phyloP scores from a whole-genome alignment of 1,140 invertebrate genomes.

The Andrena cerasifolii region DNA sequence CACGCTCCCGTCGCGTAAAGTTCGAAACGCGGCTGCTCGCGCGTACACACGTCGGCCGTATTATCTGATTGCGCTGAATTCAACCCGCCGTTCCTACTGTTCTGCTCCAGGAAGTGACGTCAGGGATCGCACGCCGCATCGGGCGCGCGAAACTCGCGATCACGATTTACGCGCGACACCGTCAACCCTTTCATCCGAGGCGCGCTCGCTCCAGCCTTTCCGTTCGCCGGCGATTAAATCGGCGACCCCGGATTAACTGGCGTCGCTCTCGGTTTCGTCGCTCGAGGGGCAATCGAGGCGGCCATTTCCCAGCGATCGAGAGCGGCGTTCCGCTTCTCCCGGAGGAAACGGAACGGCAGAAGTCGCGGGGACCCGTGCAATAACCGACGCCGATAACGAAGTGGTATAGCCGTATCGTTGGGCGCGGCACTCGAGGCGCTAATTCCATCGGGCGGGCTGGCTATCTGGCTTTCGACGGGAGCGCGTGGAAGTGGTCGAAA shows the following conservation, averaged over 20 bases:
- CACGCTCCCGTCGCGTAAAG: constrained; percentile 40
- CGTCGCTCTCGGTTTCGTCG: too few relatives aligned
- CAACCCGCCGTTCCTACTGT: constrained; percentile 53
- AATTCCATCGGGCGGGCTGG: too few relatives aligned
- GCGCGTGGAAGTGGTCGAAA: neutral
- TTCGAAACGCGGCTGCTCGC: constrained; percentile 41
- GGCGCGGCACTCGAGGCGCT: too few relatives aligned
- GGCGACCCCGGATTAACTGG: neutral
- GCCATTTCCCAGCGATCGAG: too few relatives aligned
- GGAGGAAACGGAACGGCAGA: too few relatives aligned
- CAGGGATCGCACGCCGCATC: constrained; percentile 33
- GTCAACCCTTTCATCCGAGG: neutral
- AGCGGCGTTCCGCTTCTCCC: too few relatives aligned
- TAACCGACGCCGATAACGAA: too few relatives aligned
- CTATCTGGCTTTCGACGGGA: too few relatives aligned
- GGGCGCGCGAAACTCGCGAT: constrained; percentile 14
- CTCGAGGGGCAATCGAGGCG: too few relatives aligned
- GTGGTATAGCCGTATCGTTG: too few relatives aligned
- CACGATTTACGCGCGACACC: constrained; percentile 34
- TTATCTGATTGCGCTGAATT: constrained; percentile 70
- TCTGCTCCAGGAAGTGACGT: constrained; percentile 65
- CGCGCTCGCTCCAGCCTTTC: neutral
- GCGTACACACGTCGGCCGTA: constrained; percentile 19
- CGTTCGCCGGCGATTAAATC: neutral
- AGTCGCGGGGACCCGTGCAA: too few relatives aligned